A percentile compares a stretch with the other conserved stretches of the same genome.
Evolutionary conservation across 2,113 vertebrate species (phyloP).

Genomic region (sheep (Ovis aries)): DNA sequence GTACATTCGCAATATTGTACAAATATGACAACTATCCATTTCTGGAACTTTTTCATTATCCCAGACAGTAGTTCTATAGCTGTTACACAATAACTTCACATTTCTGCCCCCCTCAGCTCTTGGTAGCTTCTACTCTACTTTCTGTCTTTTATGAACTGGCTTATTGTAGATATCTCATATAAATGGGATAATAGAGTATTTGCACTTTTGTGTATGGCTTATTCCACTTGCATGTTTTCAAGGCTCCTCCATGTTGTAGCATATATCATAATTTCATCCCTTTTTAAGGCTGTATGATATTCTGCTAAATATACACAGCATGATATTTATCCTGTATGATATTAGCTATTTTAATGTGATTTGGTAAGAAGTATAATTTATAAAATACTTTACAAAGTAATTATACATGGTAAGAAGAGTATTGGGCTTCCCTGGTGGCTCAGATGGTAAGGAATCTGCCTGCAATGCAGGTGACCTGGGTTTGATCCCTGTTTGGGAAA

Average conservation of each 20-base stretch:
- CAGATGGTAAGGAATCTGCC: neutral
- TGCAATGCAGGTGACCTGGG: neutral
- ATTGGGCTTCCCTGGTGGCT: neutral
- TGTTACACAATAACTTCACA: neutral
- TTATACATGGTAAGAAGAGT: neutral
- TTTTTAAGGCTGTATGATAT: neutral
- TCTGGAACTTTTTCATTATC: neutral
- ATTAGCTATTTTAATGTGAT: neutral
- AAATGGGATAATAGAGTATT: neutral
- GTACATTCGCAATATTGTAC: neutral
- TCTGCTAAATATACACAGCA: neutral
- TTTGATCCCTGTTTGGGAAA: neutral
- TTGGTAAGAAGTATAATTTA: slow-evolving; percentile 9
- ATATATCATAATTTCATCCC: neutral
- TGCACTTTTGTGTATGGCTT: neutral
- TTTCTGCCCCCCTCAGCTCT: neutral
- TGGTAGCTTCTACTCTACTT: neutral
- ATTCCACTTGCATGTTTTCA: neutral
- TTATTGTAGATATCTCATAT: neutral
- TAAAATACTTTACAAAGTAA: neutral
- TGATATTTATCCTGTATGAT: neutral
- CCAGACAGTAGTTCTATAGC: neutral
- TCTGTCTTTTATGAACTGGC: neutral
- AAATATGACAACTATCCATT: neutral
- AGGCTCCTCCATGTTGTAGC: neutral